Conservation (phyloP, 2,113 vertebrate genomes). For the Sinocyclocheilus maitianheensis region DNA sequence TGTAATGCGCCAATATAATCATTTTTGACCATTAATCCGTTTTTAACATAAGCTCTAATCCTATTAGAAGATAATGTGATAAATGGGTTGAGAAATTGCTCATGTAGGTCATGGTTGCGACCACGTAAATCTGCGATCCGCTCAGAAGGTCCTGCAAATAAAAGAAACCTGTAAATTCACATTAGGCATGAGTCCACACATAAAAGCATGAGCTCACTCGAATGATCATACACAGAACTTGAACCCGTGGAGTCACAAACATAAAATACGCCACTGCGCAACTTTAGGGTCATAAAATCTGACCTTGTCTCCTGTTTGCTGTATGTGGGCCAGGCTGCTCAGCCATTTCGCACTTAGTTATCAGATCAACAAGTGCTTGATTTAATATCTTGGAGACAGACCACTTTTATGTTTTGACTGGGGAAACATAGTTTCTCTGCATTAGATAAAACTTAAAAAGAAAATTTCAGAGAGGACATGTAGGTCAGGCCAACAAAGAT, state of each 20-base stretch:
- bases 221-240: conserved; percentile 10
- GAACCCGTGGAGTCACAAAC: neutral
- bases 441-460: conserved; percentile 7
- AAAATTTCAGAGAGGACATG: conserved; percentile 40
- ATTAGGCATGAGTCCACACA: neutral
- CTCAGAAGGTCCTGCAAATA: neutral
- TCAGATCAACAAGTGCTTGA: conserved; percentile 58
- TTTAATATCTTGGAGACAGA: conserved; percentile 56
- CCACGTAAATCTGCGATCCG: neutral
- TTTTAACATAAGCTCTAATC: conserved; percentile 2
- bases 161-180: neutral
- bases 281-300: conserved; percentile 8
- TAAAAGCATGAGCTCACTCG: neutral
- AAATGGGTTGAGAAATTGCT: neutral
- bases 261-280: neutral
- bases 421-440: conserved; percentile 54
- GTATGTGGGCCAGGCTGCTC: neutral
- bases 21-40: neutral
- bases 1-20: neutral
- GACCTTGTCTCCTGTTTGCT: conserved; percentile 16
- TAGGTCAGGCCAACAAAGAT: neutral
- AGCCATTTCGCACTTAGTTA: conserved; percentile 38
- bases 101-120: neutral
- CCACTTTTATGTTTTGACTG: conserved; percentile 36
- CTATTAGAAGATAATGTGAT: neutral